Percentiles rank a stretch among this genome's conserved stretches.
phyloP scores from a whole-genome alignment of 1,140 invertebrate species.

The Nylanderia fulva region DNA sequence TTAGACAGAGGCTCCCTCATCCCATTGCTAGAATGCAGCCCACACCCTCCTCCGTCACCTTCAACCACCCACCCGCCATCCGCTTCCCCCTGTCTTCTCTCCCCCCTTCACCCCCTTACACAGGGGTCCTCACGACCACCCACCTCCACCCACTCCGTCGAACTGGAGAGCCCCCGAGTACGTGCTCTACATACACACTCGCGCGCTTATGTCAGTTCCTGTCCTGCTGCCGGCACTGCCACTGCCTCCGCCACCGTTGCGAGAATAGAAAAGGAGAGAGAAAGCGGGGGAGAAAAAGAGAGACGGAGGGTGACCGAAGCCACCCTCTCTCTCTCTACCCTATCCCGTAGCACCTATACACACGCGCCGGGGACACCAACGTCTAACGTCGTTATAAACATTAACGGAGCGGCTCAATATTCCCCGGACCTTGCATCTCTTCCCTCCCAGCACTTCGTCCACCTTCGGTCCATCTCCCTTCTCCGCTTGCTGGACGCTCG shows the following conservation, averaged over 20 bases:
- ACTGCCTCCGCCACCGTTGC: conserved; percentile 61
- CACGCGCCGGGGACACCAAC: conserved; percentile 74
- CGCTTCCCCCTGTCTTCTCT: conserved; percentile 73
- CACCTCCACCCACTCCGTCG: conserved; percentile 78
- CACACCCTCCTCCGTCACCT: conserved; percentile 60
- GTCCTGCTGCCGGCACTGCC: conserved; percentile 74
- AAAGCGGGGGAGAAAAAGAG: conserved; percentile 61
- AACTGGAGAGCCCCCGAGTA: conserved; percentile 82
- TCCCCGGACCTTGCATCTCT: conserved; percentile 79
- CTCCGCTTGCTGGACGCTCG: conserved; percentile 66
- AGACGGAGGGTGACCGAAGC: conserved; percentile 72
- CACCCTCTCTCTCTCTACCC: conserved; percentile 72
- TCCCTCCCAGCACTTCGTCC: conserved; percentile 55
- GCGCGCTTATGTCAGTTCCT: conserved; percentile 82
- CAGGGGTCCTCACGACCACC: conserved; percentile 78
- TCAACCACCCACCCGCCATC: conserved; percentile 68
- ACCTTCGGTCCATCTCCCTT: conserved; percentile 79
- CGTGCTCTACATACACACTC: conserved; percentile 86
- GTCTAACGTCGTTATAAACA: conserved; percentile 86
- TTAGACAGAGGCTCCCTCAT: conserved; percentile 84
- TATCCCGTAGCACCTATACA: conserved; percentile 71
- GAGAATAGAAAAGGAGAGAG: conserved; percentile 33
- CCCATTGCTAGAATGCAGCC: conserved; percentile 80
- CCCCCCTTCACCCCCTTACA: conserved; percentile 66
- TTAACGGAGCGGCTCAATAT: conserved; percentile 85